Evolutionary conservation across 2,113 vertebrate species (phyloP).

Genomic region (Notechis scutatus): DNA sequence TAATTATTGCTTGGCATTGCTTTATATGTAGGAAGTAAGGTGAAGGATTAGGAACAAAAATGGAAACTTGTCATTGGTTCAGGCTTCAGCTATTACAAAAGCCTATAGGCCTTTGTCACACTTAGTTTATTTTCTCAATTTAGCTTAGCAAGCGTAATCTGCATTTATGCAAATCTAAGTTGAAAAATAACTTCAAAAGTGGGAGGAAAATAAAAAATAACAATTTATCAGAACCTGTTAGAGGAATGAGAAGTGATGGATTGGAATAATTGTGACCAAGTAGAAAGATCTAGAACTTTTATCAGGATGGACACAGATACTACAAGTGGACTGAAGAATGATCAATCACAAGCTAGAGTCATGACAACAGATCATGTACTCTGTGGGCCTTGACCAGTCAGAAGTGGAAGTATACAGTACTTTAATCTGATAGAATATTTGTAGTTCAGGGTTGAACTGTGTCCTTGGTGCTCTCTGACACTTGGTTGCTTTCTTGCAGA

Average conservation of each 20-base stretch:
- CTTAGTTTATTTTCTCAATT: neutral
- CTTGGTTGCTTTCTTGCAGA: neutral
- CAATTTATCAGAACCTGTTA: neutral
- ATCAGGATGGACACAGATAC: neutral
- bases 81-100: neutral
- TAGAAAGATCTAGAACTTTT: neutral
- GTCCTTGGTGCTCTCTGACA: neutral
- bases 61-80: neutral
- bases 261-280: neutral
- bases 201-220: neutral
- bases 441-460: neutral
- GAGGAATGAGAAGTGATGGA: neutral
- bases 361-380: neutral
- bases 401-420: neutral
- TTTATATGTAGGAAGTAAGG: neutral
- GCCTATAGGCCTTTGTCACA: neutral
- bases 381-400: neutral
- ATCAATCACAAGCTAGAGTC: neutral
- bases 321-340: neutral
- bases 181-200: neutral
- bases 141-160: neutral
- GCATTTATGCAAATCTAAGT: neutral
- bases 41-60: neutral
- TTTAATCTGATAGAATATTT: neutral
- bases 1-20: neutral